These are phyloP conservation scores for zebrafish (Danio rerio) DNA, from an alignment of 2,113 vertebrate species.

Conservation along the genomic window DNA sequence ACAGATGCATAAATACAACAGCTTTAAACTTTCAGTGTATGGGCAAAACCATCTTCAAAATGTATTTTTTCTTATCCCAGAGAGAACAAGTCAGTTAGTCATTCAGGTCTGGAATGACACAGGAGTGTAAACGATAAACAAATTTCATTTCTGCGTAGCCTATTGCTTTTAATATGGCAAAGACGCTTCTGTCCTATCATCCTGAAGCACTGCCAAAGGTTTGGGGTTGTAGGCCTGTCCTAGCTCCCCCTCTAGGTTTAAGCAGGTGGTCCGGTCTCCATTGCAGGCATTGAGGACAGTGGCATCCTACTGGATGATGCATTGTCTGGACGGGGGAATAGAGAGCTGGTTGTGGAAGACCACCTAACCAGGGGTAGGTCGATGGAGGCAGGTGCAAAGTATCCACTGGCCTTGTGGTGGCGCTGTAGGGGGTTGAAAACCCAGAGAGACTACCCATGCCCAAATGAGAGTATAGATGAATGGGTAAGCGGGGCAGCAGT, in stretches of 20 bases:
- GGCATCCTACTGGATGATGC: slow-evolving; percentile 69
- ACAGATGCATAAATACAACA: slow-evolving; percentile 11
- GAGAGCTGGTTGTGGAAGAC: slow-evolving; percentile 54
- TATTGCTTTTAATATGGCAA: slow-evolving; percentile 48
- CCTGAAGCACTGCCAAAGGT: slow-evolving; percentile 48
- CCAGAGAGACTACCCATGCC: slow-evolving; percentile 54
- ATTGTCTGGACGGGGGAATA: slow-evolving; percentile 57
- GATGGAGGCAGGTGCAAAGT: slow-evolving; percentile 61
- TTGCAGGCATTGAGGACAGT: slow-evolving; percentile 71
- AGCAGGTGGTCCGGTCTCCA: slow-evolving; percentile 69
- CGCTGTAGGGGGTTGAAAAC: slow-evolving; percentile 55
- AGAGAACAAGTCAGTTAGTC: background rate
- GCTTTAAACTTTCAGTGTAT: background rate
- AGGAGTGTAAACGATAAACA: background rate
- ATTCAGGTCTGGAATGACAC: background rate
- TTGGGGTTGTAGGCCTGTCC: slow-evolving; percentile 56
- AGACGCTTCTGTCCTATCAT: slow-evolving; percentile 63
- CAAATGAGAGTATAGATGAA: slow-evolving; percentile 69
- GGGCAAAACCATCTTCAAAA: background rate
- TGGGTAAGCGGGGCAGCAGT: slow-evolving; percentile 63
- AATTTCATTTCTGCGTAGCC: background rate
- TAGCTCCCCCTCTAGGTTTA: slow-evolving; percentile 61
- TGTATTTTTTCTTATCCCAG: background rate
- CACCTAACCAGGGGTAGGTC: slow-evolving; percentile 58
- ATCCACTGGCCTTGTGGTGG: slow-evolving; percentile 63